Percentiles rank a stretch among this genome's conserved stretches.
Evolutionary conservation across 2,888 invertebrate species (phyloP).

Genomic region (Drosophila atripex): DNA sequence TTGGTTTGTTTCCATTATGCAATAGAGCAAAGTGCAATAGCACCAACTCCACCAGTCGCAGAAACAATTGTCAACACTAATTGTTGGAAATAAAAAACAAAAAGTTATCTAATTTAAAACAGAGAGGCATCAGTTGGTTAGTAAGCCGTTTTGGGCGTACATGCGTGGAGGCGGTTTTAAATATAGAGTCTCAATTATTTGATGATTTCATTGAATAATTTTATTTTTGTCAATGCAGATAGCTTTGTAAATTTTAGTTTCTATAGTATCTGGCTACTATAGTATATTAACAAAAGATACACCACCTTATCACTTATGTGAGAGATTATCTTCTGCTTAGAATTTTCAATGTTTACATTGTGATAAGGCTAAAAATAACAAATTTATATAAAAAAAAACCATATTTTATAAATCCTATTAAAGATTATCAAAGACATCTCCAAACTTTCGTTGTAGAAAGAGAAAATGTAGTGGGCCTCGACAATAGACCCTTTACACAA

Average conservation of each 20-base stretch:
- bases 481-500: constrained; percentile 27
- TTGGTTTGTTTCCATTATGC: constrained; percentile 57
- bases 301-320: not conserved
- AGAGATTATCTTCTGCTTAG: not conserved
- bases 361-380: no score
- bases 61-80: constrained; percentile 36
- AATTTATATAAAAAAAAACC: not conserved
- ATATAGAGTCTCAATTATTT: constrained; percentile 7
- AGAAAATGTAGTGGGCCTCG: constrained; percentile 11
- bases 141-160: no score
- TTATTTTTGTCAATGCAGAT: no score
- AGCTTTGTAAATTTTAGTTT: not conserved
- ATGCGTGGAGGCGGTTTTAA: constrained; percentile 17
- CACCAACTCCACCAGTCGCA: constrained; percentile 33
- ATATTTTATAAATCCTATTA: not conserved
- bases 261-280: not conserved
- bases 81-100: constrained; percentile 20
- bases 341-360: no score
- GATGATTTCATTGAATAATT: constrained; percentile 23
- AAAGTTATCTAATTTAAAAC: constrained; percentile 6
- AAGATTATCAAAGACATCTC: not conserved
- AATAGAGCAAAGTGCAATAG: constrained; percentile 68
- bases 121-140: constrained; percentile 25
- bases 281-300: not conserved
- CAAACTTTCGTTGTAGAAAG: constrained; percentile 29